A percentile compares a stretch with the other conserved stretches of the same genome.
phyloP scores from a whole-genome alignment of 2,113 vertebrate species.

The Sula dactylatra region DNA sequence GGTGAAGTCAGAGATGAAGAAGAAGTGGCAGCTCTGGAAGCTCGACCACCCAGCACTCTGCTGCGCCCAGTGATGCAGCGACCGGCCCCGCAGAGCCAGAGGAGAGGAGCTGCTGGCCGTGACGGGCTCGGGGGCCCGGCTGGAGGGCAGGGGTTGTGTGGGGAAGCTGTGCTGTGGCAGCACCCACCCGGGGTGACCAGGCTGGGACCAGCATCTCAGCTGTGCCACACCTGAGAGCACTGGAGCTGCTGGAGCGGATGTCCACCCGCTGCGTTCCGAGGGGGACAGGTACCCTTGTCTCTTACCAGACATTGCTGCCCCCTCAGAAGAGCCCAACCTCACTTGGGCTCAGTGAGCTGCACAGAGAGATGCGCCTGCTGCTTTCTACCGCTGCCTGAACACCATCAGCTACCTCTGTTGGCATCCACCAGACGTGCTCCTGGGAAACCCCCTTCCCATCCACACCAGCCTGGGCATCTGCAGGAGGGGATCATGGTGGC shows the following conservation, averaged over 20 bases:
- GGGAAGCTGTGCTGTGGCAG: not conserved
- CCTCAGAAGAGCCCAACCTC: not conserved
- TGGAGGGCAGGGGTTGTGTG: not conserved
- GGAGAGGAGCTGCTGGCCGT: not conserved
- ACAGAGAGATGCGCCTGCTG: not conserved
- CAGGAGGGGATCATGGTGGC: fast-evolving
- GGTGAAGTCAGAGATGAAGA: conserved; percentile 81
- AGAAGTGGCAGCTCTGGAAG: conserved; percentile 79
- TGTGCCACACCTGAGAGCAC: not conserved
- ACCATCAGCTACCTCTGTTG: not conserved
- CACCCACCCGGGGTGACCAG: fast-evolving
- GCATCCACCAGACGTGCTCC: fast-evolving
- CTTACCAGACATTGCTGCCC: not conserved
- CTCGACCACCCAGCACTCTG: conserved; percentile 55
- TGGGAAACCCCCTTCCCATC: not conserved
- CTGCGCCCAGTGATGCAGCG: conserved; percentile 66
- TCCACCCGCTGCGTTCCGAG: fast-evolving
- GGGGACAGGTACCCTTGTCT: not conserved
- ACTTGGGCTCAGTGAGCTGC: not conserved
- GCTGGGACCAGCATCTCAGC: not conserved
- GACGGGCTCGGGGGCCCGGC: fast-evolving
- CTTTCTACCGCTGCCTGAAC: not conserved
- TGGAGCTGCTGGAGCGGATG: not conserved
- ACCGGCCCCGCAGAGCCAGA: fast-evolving
- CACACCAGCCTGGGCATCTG: fast-evolving